A percentile compares a stretch with the other conserved stretches of the same genome.
phyloP scores from a whole-genome alignment of 1,140 invertebrate genomes.

The Eupristina koningsbergeri region DNA sequence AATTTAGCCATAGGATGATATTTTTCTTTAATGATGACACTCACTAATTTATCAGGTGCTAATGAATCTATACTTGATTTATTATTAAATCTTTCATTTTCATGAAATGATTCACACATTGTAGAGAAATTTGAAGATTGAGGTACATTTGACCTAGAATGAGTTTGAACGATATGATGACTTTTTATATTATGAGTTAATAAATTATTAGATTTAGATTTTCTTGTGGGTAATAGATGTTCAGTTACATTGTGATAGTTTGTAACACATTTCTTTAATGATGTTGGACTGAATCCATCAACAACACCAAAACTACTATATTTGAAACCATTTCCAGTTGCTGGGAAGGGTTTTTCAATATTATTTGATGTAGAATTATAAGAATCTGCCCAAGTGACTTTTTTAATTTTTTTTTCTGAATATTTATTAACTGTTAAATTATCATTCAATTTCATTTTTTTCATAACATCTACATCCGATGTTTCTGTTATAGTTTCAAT shows the following conservation, averaged over 20 bases:
- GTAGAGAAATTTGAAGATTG: slow-evolving; percentile 14
- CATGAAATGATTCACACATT: slow-evolving; percentile 29
- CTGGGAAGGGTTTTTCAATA: slow-evolving; percentile 28
- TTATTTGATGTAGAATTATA: slow-evolving; percentile 1
- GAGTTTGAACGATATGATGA: slow-evolving; percentile 31
- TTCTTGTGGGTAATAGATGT: background rate
- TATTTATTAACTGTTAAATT: slow-evolving; percentile 10
- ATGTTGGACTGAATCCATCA: slow-evolving; percentile 43
- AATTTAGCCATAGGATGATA: slow-evolving; percentile 67
- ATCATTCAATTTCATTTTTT: slow-evolving; percentile 2
- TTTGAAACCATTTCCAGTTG: slow-evolving; percentile 27
- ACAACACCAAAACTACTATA: slow-evolving; percentile 34
- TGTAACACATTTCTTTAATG: slow-evolving; percentile 6
- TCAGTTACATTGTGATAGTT: background rate
- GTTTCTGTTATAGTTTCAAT: slow-evolving; percentile 14
- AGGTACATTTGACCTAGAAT: slow-evolving; percentile 5
- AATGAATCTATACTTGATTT: slow-evolving; percentile 55
- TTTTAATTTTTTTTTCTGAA: slow-evolving; percentile 45
- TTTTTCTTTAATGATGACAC: slow-evolving; percentile 64
- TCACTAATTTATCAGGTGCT: slow-evolving; percentile 65
- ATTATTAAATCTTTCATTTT: slow-evolving; percentile 35
- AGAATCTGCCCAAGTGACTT: slow-evolving; percentile 48
- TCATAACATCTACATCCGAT: slow-evolving; percentile 5
- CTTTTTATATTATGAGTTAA: slow-evolving; percentile 27
- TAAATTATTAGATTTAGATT: slow-evolving; percentile 21